Evolutionary conservation across 2,797 vertebrate species (phyloP), one percentile per base, ranked within the genome.

Genomic region (Esox lucius): DNA sequence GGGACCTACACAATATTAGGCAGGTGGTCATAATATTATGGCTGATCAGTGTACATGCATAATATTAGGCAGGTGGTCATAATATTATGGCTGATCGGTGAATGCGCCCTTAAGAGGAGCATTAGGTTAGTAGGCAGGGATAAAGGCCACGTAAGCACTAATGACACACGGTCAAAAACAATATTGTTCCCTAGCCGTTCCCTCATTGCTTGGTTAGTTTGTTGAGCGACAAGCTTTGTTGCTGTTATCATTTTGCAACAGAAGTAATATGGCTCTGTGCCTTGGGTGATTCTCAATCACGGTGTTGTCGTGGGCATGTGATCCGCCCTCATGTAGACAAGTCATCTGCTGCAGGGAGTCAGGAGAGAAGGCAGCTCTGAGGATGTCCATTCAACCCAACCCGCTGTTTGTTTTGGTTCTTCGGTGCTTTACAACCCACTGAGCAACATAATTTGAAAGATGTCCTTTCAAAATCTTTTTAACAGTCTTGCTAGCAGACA

Each of bases 271-370:
- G 80, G 82, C 85, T 85, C 68, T 73, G 70, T 53, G 80, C 78
- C 73, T 68, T 72, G 73, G 85, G 83, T 85, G 84, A 87, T 89
- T 83, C 79, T 77, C 78, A 84, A 88, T 88, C 89, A 85, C 66
- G 78, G 77, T 15, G 76, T 75, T 85, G 80, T 82, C 77, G 87
- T 42, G 42, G 42, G 83, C 76, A 59, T 85, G 77, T 78, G 79
- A 84, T 68, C 46, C 66, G 78, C 84, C 81, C 82, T 42, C 3
- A 42, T 11, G 26, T 46, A 62, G 74, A 75, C 78, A 86, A 82
- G 90, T 69, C 72, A 65, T 77, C 49, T 68, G 69, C 28, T 13
- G 77, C 71, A 68, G 61, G 31, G 64, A 79, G 72, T 13, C 28
- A 65, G 78, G 74, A 78, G 72, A 59, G 61, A 12, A 62, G 3